Conservation (phyloP, 2,797 vertebrate species). For the Pantherophis alleghaniensis region DNA sequence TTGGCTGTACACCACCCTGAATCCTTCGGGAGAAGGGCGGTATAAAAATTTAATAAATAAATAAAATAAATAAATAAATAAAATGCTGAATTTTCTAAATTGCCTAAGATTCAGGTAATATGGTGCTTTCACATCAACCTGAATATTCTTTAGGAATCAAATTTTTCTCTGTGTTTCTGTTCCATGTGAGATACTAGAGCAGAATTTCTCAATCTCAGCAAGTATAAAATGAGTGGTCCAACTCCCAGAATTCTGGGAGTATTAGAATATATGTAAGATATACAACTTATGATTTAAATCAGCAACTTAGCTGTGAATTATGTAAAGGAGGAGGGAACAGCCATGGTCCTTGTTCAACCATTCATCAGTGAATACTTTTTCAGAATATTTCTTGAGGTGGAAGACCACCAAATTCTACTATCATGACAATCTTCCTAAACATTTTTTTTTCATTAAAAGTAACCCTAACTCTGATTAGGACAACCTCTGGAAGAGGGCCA, state of each 20-base stretch:
- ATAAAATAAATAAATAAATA: too few relatives aligned
- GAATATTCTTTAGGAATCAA: background rate
- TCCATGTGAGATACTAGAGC: background rate
- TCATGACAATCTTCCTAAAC: background rate
- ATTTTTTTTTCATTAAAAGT: background rate
- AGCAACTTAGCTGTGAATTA: background rate
- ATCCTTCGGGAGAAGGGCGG: too few relatives aligned
- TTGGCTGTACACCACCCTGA: too few relatives aligned
- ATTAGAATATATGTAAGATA: background rate
- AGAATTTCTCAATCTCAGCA: background rate
- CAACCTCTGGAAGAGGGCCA: too few relatives aligned
- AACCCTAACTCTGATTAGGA: background rate
- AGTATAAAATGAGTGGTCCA: background rate
- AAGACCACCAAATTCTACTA: background rate
- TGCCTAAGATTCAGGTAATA: background rate
- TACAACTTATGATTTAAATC: background rate
- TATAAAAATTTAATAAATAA: too few relatives aligned
- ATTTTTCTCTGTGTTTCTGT: background rate
- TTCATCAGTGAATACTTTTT: background rate
- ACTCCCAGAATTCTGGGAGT: background rate
- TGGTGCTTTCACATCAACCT: too few relatives aligned
- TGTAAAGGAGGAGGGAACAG: too few relatives aligned
- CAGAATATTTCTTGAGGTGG: background rate
- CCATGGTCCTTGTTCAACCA: background rate
- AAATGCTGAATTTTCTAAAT: background rate